A percentile compares a stretch with the other conserved stretches of the same genome.
Evolutionary conservation across 2,113 vertebrate genomes (phyloP).

Genomic region (Scartelaos histophorus): DNA sequence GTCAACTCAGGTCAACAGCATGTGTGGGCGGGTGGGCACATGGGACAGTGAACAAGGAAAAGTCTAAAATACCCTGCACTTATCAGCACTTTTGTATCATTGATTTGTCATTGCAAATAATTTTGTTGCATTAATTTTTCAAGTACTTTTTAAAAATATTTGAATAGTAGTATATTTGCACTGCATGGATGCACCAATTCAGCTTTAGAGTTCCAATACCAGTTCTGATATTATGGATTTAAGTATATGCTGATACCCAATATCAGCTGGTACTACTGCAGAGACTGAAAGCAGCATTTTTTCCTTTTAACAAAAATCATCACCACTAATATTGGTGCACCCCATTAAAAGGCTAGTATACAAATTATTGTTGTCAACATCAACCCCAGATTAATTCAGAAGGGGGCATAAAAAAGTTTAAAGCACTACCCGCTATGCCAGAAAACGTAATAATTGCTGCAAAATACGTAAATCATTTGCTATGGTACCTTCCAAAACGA

Average conservation of each 20-base stretch:
- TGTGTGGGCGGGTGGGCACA: not conserved
- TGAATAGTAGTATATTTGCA: not conserved
- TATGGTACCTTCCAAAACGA: not conserved
- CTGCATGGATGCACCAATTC: too few species aligned
- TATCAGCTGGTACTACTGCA: too few species aligned
- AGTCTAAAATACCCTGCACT: not conserved
- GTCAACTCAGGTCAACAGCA: constrained; percentile 48
- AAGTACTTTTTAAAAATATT: not conserved
- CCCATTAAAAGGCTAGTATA: too few species aligned
- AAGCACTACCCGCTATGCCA: not conserved
- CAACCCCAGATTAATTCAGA: too few species aligned
- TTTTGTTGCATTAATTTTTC: not conserved
- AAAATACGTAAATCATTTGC: not conserved
- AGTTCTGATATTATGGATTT: too few species aligned
- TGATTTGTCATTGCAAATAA: not conserved
- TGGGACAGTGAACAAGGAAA: not conserved
- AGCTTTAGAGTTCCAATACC: too few species aligned
- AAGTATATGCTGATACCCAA: too few species aligned
- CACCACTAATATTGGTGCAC: too few species aligned
- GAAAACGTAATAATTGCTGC: not conserved
- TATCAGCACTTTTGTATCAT: not conserved
- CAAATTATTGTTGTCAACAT: too few species aligned
- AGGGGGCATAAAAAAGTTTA: not conserved
- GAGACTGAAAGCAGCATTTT: too few species aligned
- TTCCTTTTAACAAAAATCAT: too few species aligned